Conservation (phyloP, 37 sponge, comb jelly and placozoan species). For the Beroe ovata region DNA sequence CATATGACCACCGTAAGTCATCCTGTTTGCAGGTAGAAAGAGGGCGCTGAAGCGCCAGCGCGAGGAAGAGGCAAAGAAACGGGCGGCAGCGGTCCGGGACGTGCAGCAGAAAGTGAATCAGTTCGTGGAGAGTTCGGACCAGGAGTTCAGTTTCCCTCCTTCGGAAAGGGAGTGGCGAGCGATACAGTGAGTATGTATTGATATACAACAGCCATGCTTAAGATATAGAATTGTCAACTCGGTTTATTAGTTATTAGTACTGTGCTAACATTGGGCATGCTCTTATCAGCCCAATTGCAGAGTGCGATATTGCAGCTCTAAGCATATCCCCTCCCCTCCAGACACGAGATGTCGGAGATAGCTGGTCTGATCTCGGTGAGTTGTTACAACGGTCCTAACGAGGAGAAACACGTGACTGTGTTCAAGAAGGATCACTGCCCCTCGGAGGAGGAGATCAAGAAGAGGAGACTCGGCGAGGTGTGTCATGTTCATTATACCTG, state of each 20-base stretch:
- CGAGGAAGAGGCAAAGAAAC: slow-evolving; percentile 4
- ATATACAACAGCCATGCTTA: too few species aligned
- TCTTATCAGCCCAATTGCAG: background rate
- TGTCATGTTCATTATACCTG: too few species aligned
- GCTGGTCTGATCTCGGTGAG: slow-evolving; percentile 57
- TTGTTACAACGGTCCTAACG: slow-evolving; percentile 50
- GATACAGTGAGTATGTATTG: slow-evolving; percentile 38
- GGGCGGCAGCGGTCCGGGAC: background rate
- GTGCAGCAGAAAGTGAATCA: slow-evolving; percentile 5
- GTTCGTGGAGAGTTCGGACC: background rate
- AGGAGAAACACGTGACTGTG: slow-evolving; percentile 51
- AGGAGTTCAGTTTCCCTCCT: slow-evolving; percentile 29
- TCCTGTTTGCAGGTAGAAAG: background rate
- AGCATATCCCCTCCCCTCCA: too few species aligned
- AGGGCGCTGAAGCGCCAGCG: background rate
- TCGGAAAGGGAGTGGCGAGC: slow-evolving; percentile 15
- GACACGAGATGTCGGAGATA: slow-evolving; percentile 58
- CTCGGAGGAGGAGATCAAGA: slow-evolving; percentile 44
- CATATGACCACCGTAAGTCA: too few species aligned
- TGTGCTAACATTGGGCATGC: background rate
- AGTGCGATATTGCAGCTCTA: too few species aligned
- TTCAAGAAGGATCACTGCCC: slow-evolving; percentile 39
- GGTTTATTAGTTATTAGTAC: too few species aligned
- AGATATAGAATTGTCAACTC: too few species aligned
- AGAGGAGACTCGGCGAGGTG: slow-evolving; percentile 34